These are phyloP conservation scores for Theonella swinhoei DNA, from an alignment of 37 sponge, comb jelly and placozoan species.

Conservation along the genomic window DNA sequence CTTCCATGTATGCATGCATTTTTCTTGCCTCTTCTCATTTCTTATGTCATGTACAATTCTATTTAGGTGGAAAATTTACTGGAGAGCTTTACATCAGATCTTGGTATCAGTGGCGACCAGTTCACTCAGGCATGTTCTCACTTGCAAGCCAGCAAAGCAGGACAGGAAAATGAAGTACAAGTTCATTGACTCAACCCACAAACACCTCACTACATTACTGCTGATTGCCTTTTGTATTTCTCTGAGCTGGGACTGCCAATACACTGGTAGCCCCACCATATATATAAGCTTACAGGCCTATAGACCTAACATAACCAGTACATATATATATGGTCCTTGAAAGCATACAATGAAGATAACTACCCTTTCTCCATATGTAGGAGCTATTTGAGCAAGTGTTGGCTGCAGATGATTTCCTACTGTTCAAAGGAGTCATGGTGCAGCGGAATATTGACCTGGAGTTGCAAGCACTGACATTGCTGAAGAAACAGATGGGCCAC, in stretches of 20 bases:
- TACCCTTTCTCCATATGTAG: too few species aligned
- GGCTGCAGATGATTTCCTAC: constrained; percentile 77
- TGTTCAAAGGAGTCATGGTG: constrained; percentile 83
- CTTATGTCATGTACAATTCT: neutral
- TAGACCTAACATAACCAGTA: too few species aligned
- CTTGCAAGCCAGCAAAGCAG: neutral
- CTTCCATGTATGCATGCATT: neutral
- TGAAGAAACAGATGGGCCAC: constrained; percentile 35
- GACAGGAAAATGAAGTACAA: neutral
- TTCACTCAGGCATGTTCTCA: constrained; percentile 42
- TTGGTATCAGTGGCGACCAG: constrained; percentile 60
- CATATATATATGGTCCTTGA: too few species aligned
- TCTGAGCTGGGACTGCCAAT: too few species aligned
- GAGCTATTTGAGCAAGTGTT: constrained; percentile 55
- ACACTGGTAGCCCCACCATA: too few species aligned
- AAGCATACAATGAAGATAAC: too few species aligned
- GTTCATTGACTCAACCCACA: neutral
- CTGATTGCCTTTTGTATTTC: too few species aligned
- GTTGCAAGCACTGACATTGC: constrained; percentile 50
- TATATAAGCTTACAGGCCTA: too few species aligned
- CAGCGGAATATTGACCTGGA: constrained; percentile 76
- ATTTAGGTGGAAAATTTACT: constrained; percentile 70
- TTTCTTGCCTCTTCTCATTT: too few species aligned
- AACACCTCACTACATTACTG: neutral
- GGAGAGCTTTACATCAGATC: constrained; percentile 45